Percentiles rank a stretch among this genome's conserved stretches.
Conservation (phyloP, 2,113 vertebrate species). For the Pterocles orientalis region DNA sequence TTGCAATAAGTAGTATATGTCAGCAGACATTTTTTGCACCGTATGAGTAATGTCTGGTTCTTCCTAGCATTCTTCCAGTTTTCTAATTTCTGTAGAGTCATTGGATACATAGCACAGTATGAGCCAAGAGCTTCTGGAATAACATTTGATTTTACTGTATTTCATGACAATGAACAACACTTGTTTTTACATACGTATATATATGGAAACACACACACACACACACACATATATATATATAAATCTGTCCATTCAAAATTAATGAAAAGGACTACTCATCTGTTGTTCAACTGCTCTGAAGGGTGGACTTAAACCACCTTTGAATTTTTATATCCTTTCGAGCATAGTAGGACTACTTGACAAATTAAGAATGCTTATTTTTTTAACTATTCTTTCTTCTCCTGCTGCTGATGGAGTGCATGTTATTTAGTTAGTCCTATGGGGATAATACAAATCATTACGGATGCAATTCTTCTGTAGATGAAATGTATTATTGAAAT, state of each 20-base stretch:
- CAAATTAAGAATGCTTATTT: not conserved
- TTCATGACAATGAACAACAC: not conserved
- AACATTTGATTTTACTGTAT: not conserved
- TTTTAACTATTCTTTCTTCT: not conserved
- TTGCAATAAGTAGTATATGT: not conserved
- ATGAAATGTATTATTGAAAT: not conserved
- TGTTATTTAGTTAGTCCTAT: not conserved
- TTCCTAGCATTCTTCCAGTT: slow-evolving; percentile 11
- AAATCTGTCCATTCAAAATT: not conserved
- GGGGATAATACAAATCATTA: not conserved
- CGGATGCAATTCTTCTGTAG: not conserved
- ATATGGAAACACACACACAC: too few species aligned
- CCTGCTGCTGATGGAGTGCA: not conserved
- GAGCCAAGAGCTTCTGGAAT: not conserved
- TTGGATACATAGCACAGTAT: not conserved
- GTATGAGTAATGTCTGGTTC: not conserved
- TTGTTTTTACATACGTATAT: not conserved
- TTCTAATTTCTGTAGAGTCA: not conserved
- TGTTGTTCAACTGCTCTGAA: not conserved
- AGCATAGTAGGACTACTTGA: not conserved
- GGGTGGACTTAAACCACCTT: not conserved
- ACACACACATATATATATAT: not conserved
- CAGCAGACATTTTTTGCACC: slow-evolving; percentile 19
- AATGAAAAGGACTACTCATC: not conserved
- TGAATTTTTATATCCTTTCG: not conserved